These are phyloP conservation scores for Actenoides hombroni DNA, from an alignment of 2,113 vertebrate genomes.

Conservation along the genomic window DNA sequence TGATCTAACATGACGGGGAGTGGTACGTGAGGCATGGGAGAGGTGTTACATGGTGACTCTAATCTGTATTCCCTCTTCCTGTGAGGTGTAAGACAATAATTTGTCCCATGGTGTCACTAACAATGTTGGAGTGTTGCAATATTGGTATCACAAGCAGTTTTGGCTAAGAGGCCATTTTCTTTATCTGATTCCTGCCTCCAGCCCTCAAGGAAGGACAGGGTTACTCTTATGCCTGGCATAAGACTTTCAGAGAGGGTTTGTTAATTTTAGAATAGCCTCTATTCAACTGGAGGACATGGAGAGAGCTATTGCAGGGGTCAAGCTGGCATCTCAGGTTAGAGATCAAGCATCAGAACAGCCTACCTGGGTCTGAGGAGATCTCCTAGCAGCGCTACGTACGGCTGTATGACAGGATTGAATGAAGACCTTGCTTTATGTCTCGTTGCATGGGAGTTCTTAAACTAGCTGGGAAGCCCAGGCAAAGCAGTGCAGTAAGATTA, in stretches of 20 bases:
- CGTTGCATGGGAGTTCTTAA: background rate
- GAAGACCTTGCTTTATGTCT: background rate
- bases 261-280: background rate
- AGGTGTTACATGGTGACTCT: background rate
- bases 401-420: background rate
- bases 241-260: background rate
- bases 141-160: background rate
- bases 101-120: background rate
- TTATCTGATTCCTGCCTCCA: background rate
- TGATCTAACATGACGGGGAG: background rate
- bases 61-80: background rate
- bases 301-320: background rate
- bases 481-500: background rate
- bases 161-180: background rate
- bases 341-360: background rate
- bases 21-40: background rate
- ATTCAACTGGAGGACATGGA: background rate
- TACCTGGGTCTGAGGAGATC: background rate
- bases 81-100: background rate
- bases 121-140: background rate
- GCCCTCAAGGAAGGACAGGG: background rate
- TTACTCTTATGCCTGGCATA: background rate
- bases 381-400: accelerated
- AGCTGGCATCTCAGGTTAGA: background rate
- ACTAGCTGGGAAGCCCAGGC: background rate